Base-by-base conservation (phyloP, 2,888 invertebrate genomes). In the Mechanitis mazaeus region DNA sequence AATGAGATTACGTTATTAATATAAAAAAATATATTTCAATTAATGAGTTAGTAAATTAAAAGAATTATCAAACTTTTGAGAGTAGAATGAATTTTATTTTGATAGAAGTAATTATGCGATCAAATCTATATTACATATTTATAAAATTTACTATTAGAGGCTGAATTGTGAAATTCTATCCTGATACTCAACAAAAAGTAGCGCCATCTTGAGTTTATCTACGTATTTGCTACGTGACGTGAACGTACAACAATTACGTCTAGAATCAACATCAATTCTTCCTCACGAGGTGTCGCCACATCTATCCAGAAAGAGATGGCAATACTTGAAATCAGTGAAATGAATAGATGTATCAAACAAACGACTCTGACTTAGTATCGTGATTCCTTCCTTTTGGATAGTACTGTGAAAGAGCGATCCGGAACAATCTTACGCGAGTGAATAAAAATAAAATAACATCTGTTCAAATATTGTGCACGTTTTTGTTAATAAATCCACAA, bases 401-500 rank as follows among this genome's bases (percentile, higher is more conserved):
- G 75, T 31, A 68, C 75, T 68, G 68, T 69, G 74, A 70, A 67
- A 67, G 60, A 64, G 66, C 59, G 60, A 57, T 65, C 61, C 33
- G 45, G 56, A 63, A 65, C 64, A 61, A 71, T 73, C 57, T 74
- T 73, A 73, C 79, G 81, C 83, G 85, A 81, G 87, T 80, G 79
- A 80, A 84, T 84, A 78, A 84, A 86, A 88, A 86, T 86, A 87
- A 84, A 85, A 81, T 79, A 75, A 81, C 88, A 88, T 85, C 87
- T 88, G 89, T 87, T 83, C 78, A 84, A 85, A 85, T 85, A 87
- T 84, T 84, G 84, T 86, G 85, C 79, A 80, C 82, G 85, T 87
- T 72, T 72, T 80, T 82, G 80, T 80, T 80, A 79, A 82, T 79
- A 75, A 75, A 77, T 70, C 65, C 73, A 80, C 82, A 79, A 75